Conservation (phyloP, 2,888 invertebrate species). For the Allophyes oxyacanthae region DNA sequence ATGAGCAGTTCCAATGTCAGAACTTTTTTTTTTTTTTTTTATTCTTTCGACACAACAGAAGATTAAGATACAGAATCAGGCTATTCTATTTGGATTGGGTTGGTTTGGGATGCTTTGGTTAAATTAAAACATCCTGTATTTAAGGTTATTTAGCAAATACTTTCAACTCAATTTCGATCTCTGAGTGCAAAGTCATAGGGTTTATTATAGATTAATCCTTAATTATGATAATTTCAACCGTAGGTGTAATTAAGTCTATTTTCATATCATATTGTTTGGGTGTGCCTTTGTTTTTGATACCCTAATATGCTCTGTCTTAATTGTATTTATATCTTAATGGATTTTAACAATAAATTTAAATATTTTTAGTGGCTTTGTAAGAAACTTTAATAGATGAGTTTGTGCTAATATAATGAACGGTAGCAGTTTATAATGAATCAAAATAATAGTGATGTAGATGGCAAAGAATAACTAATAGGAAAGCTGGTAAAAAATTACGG, state of each 20-base stretch:
- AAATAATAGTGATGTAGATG: conserved; percentile 13
- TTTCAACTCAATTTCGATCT: conserved; percentile 21
- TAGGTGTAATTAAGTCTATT: conserved; percentile 43
- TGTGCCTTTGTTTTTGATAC: conserved; percentile 23
- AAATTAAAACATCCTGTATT: conserved; percentile 33
- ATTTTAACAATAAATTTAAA: conserved; percentile 35
- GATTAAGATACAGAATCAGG: no score
- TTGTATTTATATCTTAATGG: conserved; percentile 49
- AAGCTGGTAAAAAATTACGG: no score
- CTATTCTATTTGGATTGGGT: not conserved
- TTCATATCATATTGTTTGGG: conserved; percentile 41
- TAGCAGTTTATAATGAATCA: conserved; percentile 9
- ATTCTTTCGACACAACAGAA: no score
- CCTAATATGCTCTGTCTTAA: conserved; percentile 15
- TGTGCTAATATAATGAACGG: conserved; percentile 15
- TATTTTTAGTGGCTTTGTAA: conserved; percentile 4
- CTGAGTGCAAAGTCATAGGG: conserved; percentile 19
- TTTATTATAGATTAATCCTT: conserved; percentile 18
- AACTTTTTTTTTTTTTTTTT: no score
- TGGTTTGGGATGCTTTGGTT: conserved; percentile 1
- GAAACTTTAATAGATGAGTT: not conserved
- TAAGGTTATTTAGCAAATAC: conserved; percentile 23
- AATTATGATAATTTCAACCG: conserved; percentile 21
- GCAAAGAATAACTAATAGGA: not conserved
- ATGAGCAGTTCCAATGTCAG: no score